A percentile compares a stretch with the other conserved stretches of the same genome.
These are phyloP conservation scores for Trochalopteron elliotii DNA, from an alignment of 2,113 vertebrate genomes.

Conservation along the genomic window DNA sequence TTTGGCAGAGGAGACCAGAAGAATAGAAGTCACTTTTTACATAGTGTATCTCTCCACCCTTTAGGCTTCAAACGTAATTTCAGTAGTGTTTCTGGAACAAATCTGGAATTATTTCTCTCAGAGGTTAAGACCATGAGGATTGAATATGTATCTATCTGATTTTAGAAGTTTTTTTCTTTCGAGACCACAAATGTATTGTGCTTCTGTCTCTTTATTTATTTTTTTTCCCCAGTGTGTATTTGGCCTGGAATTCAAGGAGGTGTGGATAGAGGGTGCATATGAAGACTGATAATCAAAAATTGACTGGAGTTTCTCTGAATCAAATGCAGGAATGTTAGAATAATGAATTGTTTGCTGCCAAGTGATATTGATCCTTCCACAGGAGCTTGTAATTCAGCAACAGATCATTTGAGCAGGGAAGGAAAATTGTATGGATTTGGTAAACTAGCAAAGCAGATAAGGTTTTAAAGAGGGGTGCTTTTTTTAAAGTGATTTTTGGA, in stretches of 20 bases:
- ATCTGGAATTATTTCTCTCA: not conserved
- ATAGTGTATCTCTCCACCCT: not conserved
- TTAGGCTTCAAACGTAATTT: not conserved
- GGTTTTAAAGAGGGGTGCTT: not conserved
- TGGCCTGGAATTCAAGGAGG: not conserved
- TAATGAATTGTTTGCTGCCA: not conserved
- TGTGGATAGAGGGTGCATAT: not conserved
- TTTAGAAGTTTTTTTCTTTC: not conserved
- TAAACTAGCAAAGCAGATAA: not conserved
- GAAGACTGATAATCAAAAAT: not conserved
- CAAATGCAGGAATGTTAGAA: not conserved
- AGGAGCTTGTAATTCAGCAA: not conserved
- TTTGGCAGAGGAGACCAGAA: not conserved
- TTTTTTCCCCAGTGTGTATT: not conserved
- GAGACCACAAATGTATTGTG: not conserved
- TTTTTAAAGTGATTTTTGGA: not conserved
- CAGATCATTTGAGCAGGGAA: not conserved
- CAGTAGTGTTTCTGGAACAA: not conserved
- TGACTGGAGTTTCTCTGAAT: not conserved
- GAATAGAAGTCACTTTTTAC: not conserved
- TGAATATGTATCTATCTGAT: not conserved
- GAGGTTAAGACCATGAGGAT: not conserved
- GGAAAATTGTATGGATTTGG: not conserved
- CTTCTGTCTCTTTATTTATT: no score
- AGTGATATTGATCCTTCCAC: not conserved